Evolutionary conservation across 2,888 invertebrate species (phyloP).

Genomic region (Nasonovia ribisnigri): DNA sequence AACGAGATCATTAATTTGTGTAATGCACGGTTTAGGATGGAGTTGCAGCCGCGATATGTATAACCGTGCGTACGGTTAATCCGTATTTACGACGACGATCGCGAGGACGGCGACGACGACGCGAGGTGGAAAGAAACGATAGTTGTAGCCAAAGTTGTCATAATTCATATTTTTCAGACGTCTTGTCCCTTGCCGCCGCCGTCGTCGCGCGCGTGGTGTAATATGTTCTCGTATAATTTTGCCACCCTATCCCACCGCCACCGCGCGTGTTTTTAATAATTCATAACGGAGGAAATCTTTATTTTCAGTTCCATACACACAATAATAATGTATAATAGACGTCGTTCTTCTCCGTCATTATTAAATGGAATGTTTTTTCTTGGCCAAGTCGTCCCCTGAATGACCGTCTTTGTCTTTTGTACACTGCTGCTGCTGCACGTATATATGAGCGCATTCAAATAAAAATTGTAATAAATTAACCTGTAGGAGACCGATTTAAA

Average conservation of each 20-base stretch:
- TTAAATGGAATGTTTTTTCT: slow-evolving; percentile 51
- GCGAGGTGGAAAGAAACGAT: slow-evolving; percentile 25
- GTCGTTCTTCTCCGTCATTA: slow-evolving; percentile 49
- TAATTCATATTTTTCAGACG: slow-evolving; percentile 60
- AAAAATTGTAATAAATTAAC: slow-evolving; percentile 54
- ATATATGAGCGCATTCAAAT: neutral
- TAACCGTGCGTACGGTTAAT: slow-evolving; percentile 17
- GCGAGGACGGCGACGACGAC: neutral
- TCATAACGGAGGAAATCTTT: slow-evolving; percentile 54
- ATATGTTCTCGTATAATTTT: slow-evolving; percentile 51
- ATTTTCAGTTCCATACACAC: slow-evolving; percentile 39
- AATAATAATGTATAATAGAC: slow-evolving; percentile 44
- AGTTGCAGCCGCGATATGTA: neutral
- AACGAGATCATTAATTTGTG: slow-evolving; percentile 63
- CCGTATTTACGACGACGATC: slow-evolving; percentile 43
- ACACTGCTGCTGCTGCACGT: neutral
- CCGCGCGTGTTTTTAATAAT: slow-evolving; percentile 39
- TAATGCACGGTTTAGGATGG: slow-evolving; percentile 52
- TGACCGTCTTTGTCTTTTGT: slow-evolving; percentile 58
- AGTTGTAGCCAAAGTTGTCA: slow-evolving; percentile 58
- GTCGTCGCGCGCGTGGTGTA: neutral
- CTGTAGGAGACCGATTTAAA: slow-evolving; percentile 57
- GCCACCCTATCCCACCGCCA: neutral
- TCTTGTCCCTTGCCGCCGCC: neutral
- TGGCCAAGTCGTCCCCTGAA: slow-evolving; percentile 51